phyloP scores from a whole-genome alignment of 2,797 vertebrate species.

The Epinephelus coioides region DNA sequence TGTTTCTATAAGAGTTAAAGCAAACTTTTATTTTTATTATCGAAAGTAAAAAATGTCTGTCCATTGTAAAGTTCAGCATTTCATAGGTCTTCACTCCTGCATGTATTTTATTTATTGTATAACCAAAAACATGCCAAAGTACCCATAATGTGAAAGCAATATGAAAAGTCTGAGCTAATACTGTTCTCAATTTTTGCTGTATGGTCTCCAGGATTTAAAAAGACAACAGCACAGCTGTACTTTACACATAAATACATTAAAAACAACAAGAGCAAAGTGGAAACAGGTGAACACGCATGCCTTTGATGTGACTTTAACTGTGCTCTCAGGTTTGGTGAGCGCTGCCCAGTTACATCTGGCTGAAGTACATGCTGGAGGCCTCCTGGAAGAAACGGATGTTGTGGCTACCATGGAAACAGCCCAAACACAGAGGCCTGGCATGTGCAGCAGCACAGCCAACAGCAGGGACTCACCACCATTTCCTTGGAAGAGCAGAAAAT shows the following conservation, averaged over 20 bases:
- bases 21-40: neutral
- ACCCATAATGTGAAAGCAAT: neutral
- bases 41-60: neutral
- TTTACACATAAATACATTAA: neutral
- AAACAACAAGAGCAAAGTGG: neutral
- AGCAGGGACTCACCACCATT: slow-evolving; percentile 73
- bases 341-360: slow-evolving; percentile 81
- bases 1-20: neutral
- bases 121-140: neutral
- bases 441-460: slow-evolving; percentile 40
- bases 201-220: neutral
- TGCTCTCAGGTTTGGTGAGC: slow-evolving; percentile 84
- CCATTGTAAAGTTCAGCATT: neutral
- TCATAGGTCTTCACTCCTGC: neutral
- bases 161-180: neutral
- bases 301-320: slow-evolving; percentile 21
- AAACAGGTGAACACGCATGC: neutral
- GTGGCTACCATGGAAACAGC: slow-evolving; percentile 76
- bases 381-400: slow-evolving; percentile 74
- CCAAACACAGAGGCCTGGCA: slow-evolving; percentile 69
- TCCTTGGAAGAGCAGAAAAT: slow-evolving; percentile 91
- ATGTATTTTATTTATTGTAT: neutral
- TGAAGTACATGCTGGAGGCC: slow-evolving; percentile 77
- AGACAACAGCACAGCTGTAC: neutral
- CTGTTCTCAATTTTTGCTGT: neutral